Percentiles rank a stretch among this genome's conserved stretches.
Conservation (phyloP, 2,113 vertebrate species). For the Vimba vimba region DNA sequence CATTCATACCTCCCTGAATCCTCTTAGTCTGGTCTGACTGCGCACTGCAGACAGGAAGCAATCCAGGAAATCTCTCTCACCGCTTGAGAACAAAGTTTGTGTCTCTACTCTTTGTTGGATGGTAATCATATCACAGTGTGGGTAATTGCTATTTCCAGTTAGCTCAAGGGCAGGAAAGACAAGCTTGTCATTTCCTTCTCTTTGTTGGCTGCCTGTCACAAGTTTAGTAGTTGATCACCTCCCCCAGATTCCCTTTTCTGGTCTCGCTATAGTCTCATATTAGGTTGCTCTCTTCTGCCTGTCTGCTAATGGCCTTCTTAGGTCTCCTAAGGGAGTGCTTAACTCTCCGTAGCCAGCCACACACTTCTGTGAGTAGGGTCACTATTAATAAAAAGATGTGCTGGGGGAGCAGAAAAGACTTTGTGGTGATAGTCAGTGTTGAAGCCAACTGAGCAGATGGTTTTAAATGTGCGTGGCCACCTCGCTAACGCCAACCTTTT, state of each 20-base stretch:
- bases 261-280: slow-evolving; percentile 1
- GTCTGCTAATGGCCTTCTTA: slow-evolving; percentile 48
- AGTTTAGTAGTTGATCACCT: slow-evolving; percentile 38
- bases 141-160: slow-evolving; percentile 57
- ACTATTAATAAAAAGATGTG: slow-evolving; percentile 52
- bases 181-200: slow-evolving; percentile 51
- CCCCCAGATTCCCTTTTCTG: not conserved
- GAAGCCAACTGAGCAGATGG: slow-evolving; percentile 43
- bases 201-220: slow-evolving; percentile 48
- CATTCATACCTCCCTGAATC: slow-evolving; percentile 19
- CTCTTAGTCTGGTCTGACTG: slow-evolving; percentile 9
- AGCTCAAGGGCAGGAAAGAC: slow-evolving; percentile 56
- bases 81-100: slow-evolving; percentile 32
- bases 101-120: slow-evolving; percentile 42
- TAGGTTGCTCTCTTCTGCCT: not conserved
- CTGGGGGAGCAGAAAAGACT: slow-evolving; percentile 30
- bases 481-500: slow-evolving; percentile 34
- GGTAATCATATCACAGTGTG: slow-evolving; percentile 53
- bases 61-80: slow-evolving; percentile 22
- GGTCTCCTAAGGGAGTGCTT: slow-evolving; percentile 46
- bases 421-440: slow-evolving; percentile 29
- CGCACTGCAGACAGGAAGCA: slow-evolving; percentile 12
- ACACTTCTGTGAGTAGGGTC: slow-evolving; percentile 43
- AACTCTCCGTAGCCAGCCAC: slow-evolving; percentile 27
- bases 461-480: slow-evolving; percentile 13